Conservation (phyloP, 2,888 invertebrate species). For the Meiosimyza platycephala region DNA sequence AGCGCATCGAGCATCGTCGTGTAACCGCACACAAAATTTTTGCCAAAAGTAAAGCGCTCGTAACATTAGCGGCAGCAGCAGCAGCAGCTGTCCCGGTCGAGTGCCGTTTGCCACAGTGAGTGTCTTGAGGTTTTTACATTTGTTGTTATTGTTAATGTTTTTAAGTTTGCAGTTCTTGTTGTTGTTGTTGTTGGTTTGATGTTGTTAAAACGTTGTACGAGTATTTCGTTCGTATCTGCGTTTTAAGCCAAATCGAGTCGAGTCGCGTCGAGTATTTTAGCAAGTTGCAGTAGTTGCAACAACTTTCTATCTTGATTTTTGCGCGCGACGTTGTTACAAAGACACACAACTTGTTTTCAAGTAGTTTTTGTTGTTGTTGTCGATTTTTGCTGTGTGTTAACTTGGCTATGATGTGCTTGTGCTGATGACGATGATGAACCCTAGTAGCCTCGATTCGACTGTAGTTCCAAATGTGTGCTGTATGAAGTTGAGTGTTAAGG, state of each 20-base stretch:
- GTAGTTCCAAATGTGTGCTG: no score
- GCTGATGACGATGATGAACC: no score
- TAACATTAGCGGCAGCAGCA: no score
- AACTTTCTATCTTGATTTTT: conserved; percentile 27
- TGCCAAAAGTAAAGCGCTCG: conserved; percentile 14
- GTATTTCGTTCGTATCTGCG: background rate
- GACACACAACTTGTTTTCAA: conserved; percentile 28
- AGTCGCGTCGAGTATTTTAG: no score
- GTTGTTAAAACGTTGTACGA: background rate
- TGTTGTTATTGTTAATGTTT: conserved; percentile 7
- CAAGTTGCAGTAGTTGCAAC: background rate
- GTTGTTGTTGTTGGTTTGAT: conserved; percentile 7
- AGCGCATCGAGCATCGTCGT: conserved; percentile 6
- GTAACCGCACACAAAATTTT: conserved; percentile 20
- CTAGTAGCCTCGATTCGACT: no score
- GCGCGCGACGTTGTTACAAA: conserved; percentile 1
- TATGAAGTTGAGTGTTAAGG: no score
- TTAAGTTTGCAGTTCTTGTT: no score
- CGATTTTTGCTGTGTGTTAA: background rate
- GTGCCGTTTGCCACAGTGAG: conserved; percentile 1
- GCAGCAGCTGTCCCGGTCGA: conserved; percentile 20
- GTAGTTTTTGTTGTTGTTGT: background rate
- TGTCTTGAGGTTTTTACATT: background rate
- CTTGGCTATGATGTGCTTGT: background rate
- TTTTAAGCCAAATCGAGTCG: no score